Evolutionary conservation across 1,140 invertebrate species (phyloP).

Genomic region (Leptopilina boulardi): DNA sequence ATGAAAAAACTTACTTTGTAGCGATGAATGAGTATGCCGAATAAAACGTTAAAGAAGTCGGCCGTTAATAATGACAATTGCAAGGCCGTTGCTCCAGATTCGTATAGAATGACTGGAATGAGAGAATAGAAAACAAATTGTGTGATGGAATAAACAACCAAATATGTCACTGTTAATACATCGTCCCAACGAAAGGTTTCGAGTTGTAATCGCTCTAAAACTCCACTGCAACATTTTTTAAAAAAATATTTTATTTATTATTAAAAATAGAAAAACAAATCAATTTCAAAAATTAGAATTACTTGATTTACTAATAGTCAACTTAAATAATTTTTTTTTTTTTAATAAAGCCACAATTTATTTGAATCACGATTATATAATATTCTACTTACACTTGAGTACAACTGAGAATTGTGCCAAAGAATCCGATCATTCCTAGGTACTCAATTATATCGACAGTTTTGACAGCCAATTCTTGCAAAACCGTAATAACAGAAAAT

Average conservation of each 20-base stretch:
- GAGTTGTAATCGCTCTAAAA: constrained; percentile 75
- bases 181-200: constrained; percentile 77
- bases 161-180: constrained; percentile 77
- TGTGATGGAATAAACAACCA: constrained; percentile 79
- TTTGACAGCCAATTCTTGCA: constrained; percentile 90
- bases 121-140: constrained; percentile 88
- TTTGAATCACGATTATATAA: no score
- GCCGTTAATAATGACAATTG: constrained; percentile 90
- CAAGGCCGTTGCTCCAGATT: constrained; percentile 87
- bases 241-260: constrained; percentile 16
- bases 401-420: constrained; percentile 87
- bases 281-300: neutral
- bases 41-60: constrained; percentile 90
- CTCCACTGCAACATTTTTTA: constrained; percentile 62
- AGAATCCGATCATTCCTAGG: constrained; percentile 89
- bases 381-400: constrained; percentile 85
- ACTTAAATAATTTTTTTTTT: no score
- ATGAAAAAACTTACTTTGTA: constrained; percentile 81
- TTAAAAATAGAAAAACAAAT: no score
- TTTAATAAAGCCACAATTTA: no score
- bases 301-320: no score
- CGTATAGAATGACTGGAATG: constrained; percentile 85
- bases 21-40: constrained; percentile 87
- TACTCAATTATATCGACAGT: constrained; percentile 88
- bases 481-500: constrained; percentile 88